Evolutionary conservation across 2,888 invertebrate species (phyloP).

Genomic region (Marronus borbonicus): DNA sequence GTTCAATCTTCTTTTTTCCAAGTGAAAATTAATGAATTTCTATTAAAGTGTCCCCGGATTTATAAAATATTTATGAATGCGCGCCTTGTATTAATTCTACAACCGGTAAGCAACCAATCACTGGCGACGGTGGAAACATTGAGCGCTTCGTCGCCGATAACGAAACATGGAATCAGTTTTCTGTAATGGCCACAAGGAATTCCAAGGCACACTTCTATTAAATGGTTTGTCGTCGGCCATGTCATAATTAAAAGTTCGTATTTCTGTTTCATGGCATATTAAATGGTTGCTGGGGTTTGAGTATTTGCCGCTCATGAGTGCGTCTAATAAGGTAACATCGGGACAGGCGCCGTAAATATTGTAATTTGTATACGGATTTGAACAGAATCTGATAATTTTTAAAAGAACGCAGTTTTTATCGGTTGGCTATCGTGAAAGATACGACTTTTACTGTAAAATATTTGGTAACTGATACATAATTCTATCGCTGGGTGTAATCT

Average conservation of each 20-base stretch:
- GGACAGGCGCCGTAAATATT: too few species aligned
- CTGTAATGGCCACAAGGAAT: constrained; percentile 24
- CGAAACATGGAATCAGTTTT: constrained; percentile 24
- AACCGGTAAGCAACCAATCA: constrained; percentile 24
- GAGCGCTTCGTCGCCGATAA: neutral
- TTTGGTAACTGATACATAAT: too few species aligned
- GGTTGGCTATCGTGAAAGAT: too few species aligned
- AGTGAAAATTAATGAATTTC: constrained; percentile 27
- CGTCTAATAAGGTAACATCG: too few species aligned
- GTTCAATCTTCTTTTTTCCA: neutral
- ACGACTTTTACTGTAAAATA: too few species aligned
- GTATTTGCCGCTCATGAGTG: neutral
- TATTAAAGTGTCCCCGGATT: constrained; percentile 22
- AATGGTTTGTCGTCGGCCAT: constrained; percentile 13
- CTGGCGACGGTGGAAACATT: neutral
- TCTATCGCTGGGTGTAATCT: too few species aligned
- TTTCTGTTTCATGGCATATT: constrained; percentile 7
- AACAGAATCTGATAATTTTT: too few species aligned
- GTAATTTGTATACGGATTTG: too few species aligned
- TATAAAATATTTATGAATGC: constrained; percentile 37
- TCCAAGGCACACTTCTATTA: constrained; percentile 26
- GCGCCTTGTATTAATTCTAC: constrained; percentile 18
- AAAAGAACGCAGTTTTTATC: too few species aligned
- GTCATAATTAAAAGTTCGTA: constrained; percentile 14
- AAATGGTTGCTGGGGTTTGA: neutral